Conservation (phyloP, 2,888 invertebrate genomes). For the Agrotis puta region DNA sequence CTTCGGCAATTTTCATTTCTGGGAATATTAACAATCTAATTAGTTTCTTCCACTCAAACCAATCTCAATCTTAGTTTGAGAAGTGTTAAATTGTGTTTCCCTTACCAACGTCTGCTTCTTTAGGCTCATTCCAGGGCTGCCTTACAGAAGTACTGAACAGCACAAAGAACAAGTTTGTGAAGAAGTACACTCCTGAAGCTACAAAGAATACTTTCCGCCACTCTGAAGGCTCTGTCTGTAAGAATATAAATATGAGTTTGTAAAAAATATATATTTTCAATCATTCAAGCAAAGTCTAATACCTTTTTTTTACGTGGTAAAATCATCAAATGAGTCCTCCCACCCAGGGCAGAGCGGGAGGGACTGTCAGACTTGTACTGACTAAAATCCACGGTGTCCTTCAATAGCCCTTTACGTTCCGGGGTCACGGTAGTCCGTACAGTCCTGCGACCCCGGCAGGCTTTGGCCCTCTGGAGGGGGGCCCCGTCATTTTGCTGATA, state of each 20-base stretch:
- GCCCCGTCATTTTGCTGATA: too few relatives aligned
- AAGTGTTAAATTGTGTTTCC: conserved; percentile 23
- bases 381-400: too few relatives aligned
- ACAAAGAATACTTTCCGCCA: conserved; percentile 95
- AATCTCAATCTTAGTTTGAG: neutral
- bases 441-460: too few relatives aligned
- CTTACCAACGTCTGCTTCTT: conserved; percentile 73
- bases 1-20: conserved; percentile 74
- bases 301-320: too few relatives aligned
- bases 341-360: too few relatives aligned
- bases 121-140: conserved; percentile 94
- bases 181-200: conserved; percentile 93
- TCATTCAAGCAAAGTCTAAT: too few relatives aligned
- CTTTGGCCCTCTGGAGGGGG: too few relatives aligned
- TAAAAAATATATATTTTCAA: neutral
- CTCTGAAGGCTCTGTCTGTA: conserved; percentile 91
- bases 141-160: conserved; percentile 93
- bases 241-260: conserved; percentile 40
- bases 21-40: conserved; percentile 61
- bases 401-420: too few relatives aligned
- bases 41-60: conserved; percentile 1
- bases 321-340: too few relatives aligned
- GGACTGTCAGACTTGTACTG: too few relatives aligned
- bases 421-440: too few relatives aligned
- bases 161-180: conserved; percentile 93